These are phyloP conservation scores for Lasius platythorax DNA, from an alignment of 2,888 invertebrate species.

Conservation along the genomic window DNA sequence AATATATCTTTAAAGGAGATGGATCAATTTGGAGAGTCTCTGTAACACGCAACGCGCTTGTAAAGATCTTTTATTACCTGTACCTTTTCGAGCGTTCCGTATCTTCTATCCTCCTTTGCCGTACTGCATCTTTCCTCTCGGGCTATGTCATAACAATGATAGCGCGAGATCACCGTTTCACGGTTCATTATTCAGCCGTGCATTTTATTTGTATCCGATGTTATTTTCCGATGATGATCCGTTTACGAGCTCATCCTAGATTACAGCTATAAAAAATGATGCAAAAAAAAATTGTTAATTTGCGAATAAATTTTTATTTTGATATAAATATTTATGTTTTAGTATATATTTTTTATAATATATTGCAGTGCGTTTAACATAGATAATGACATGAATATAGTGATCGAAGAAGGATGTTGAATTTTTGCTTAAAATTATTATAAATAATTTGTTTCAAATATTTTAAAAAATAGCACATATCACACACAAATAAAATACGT, in stretches of 20 bases:
- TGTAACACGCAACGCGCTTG: background rate
- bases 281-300: background rate
- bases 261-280: conserved; percentile 30
- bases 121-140: conserved; percentile 62
- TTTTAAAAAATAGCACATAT: background rate
- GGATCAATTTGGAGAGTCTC: background rate
- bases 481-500: background rate
- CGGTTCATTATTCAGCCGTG: conserved; percentile 51
- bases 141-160: conserved; percentile 61
- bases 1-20: background rate
- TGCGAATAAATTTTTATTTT: background rate
- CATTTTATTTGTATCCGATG: conserved; percentile 4
- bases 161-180: conserved; percentile 18
- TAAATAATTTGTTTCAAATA: background rate
- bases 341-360: background rate
- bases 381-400: background rate
- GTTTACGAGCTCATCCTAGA: conserved; percentile 37
- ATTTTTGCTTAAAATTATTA: background rate
- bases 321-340: background rate
- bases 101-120: conserved; percentile 62
- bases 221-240: background rate
- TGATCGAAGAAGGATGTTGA: background rate
- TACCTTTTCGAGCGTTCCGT: conserved; percentile 63
- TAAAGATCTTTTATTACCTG: conserved; percentile 40
- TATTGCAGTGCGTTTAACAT: background rate